Evolutionary conservation across 2,113 vertebrate species (phyloP).

Genomic region (Pyrgilauda ruficollis): DNA sequence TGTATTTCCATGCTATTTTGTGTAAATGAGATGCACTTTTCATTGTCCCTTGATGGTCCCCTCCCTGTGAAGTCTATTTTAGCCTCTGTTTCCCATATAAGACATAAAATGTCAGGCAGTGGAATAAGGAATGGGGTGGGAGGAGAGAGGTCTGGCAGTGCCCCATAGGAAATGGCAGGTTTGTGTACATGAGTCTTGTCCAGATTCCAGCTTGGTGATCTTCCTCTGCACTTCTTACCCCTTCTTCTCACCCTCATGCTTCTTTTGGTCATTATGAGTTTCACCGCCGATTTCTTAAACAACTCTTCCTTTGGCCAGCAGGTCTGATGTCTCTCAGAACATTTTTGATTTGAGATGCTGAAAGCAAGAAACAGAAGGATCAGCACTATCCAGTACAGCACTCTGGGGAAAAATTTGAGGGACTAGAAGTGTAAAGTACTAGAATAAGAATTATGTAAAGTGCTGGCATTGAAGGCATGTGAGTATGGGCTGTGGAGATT

Average conservation of each 20-base stretch:
- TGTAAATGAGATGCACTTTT: background rate
- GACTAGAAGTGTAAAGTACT: background rate
- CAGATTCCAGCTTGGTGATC: background rate
- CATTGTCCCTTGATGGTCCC: background rate
- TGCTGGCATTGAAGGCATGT: background rate
- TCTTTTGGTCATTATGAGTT: background rate
- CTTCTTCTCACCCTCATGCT: background rate
- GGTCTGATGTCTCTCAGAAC: background rate
- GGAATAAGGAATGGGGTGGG: background rate
- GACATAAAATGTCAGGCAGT: background rate
- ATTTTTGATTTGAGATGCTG: background rate
- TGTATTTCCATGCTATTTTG: background rate
- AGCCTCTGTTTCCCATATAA: fast-evolving
- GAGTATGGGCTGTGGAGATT: background rate
- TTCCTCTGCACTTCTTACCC: fast-evolving
- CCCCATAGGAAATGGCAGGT: background rate
- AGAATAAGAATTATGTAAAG: background rate
- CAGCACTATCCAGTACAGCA: background rate
- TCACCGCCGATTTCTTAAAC: background rate
- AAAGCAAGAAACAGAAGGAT: background rate
- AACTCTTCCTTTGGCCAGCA: background rate
- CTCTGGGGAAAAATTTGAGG: background rate
- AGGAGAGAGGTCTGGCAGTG: background rate
- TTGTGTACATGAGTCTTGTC: background rate
- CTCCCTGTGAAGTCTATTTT: background rate